A percentile compares a stretch with the other conserved stretches of the same genome.
phyloP scores from a whole-genome alignment of 2,797 vertebrate genomes.

The Darevskia nairensis region DNA sequence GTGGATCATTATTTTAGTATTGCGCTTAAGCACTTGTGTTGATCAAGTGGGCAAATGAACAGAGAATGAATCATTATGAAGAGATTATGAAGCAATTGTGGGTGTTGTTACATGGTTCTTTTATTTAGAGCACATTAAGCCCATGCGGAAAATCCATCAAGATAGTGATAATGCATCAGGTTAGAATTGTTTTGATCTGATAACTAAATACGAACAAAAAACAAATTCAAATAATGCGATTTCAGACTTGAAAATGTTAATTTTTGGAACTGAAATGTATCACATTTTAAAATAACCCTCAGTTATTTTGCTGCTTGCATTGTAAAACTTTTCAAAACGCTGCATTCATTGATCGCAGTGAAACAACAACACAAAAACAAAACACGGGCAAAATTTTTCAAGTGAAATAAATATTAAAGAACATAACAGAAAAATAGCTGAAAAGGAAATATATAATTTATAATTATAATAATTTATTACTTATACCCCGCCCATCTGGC shows the following conservation, averaged over 20 bases:
- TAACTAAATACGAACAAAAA: not conserved
- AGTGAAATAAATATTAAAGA: not conserved
- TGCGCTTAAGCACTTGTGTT: constrained; percentile 58
- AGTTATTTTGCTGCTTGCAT: not conserved
- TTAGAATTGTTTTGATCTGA: not conserved
- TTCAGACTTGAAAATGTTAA: not conserved
- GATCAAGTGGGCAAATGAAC: constrained; percentile 49
- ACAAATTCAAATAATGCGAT: not conserved
- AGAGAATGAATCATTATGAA: constrained; percentile 56
- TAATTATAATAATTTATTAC: no score
- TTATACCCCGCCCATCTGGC: no score
- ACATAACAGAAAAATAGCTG: not conserved
- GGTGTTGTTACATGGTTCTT: not conserved
- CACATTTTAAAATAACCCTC: no score
- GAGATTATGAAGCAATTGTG: constrained; percentile 16
- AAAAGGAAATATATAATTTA: not conserved
- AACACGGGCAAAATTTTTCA: not conserved
- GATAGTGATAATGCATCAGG: not conserved
- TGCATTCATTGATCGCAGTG: not conserved
- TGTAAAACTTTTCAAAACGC: not conserved
- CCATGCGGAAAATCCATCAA: not conserved
- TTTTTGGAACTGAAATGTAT: not conserved
- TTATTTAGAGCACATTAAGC: not conserved
- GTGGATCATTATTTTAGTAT: constrained; percentile 57
- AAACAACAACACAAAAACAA: not conserved